Evolutionary conservation across 2,113 vertebrate species (phyloP).

Genomic region (Pampusana beccarii): DNA sequence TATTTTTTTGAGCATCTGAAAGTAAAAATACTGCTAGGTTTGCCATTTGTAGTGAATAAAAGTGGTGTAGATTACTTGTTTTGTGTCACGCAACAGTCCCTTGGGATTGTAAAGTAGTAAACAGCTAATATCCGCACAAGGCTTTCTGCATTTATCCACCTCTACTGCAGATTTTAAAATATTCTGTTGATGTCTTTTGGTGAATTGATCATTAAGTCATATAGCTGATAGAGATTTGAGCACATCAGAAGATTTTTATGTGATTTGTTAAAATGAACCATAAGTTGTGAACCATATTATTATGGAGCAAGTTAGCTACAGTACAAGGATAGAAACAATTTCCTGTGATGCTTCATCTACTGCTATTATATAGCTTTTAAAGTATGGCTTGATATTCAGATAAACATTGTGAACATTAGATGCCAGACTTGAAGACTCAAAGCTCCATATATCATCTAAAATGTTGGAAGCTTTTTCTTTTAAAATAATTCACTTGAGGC

Average conservation of each 20-base stretch:
- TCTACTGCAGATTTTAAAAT: neutral
- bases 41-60: constrained; percentile 1
- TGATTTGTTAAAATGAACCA: neutral
- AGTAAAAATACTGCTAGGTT: neutral
- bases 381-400: neutral
- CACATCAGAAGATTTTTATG: constrained; percentile 40
- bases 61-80: neutral
- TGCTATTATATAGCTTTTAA: neutral
- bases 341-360: neutral
- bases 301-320: neutral
- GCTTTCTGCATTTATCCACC: neutral
- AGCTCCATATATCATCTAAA: neutral
- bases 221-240: neutral
- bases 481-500: neutral
- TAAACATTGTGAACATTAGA: neutral
- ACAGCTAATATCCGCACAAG: neutral
- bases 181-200: constrained; percentile 1
- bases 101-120: neutral
- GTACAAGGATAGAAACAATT: neutral
- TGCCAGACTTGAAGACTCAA: neutral
- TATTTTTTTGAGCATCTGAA: neutral
- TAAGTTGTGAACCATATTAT: neutral
- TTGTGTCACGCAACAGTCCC: neutral
- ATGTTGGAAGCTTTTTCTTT: neutral
- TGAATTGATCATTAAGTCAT: constrained; percentile 56